Conservation (phyloP, 1,140 invertebrate species). For the Scaptomyza pallida region DNA sequence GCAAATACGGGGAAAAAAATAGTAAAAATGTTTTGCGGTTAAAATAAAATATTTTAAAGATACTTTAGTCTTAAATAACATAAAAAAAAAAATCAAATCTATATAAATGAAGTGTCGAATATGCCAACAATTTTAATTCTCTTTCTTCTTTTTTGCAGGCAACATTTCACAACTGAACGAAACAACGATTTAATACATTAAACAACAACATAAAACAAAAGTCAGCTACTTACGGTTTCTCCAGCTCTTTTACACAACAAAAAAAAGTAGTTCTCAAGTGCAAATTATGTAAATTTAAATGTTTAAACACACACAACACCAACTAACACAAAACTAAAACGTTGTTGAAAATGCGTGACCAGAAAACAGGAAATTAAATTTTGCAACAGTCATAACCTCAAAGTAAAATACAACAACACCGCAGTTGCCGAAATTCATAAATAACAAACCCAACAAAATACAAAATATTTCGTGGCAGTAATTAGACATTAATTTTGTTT, state of each 20-base stretch:
- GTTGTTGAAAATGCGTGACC: constrained; percentile 63
- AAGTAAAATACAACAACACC: constrained; percentile 37
- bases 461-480: constrained; percentile 25
- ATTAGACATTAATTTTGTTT: constrained; percentile 28
- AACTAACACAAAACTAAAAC: background rate
- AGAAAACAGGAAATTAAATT: constrained; percentile 74
- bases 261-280: constrained; percentile 51
- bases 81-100: no score
- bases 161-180: constrained; percentile 64
- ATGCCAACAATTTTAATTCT: background rate
- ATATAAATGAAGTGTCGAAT: no score
- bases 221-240: constrained; percentile 73
- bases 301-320: constrained; percentile 33
- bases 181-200: constrained; percentile 72
- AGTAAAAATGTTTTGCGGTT: no score
- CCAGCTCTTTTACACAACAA: constrained; percentile 44
- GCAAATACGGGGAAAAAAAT: background rate
- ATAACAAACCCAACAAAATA: constrained; percentile 38
- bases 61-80: no score
- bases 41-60: no score
- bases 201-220: constrained; percentile 41
- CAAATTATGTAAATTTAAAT: constrained; percentile 69
- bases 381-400: constrained; percentile 61
- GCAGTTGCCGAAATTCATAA: constrained; percentile 32
- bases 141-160: constrained; percentile 43